A percentile compares a stretch with the other conserved stretches of the same genome.
Evolutionary conservation across 2,113 vertebrate genomes (phyloP).

Genomic region (Toxotes chatareus): DNA sequence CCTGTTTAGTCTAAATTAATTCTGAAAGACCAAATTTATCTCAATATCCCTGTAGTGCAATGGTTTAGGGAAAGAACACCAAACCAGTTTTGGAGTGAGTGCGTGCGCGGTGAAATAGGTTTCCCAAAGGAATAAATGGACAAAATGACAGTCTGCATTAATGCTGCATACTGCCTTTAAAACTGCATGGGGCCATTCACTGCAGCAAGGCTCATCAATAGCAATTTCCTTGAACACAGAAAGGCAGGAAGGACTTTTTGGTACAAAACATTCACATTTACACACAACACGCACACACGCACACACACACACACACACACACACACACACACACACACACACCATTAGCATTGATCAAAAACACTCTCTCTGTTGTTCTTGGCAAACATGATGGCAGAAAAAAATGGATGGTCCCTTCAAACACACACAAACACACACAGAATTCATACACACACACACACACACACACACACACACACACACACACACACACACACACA

Average conservation of each 20-base stretch:
- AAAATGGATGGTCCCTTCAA: slow-evolving; percentile 15
- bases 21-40: not conserved
- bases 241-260: slow-evolving; percentile 18
- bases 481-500: not conserved
- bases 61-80: not conserved
- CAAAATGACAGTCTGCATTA: slow-evolving; percentile 38
- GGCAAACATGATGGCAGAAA: slow-evolving; percentile 45
- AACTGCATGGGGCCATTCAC: not conserved
- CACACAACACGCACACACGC: not conserved
- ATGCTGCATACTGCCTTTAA: slow-evolving; percentile 25
- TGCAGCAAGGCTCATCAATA: slow-evolving; percentile 51
- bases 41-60: too few relatives aligned
- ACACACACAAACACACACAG: not conserved
- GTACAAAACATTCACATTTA: not conserved
- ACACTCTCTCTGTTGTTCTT: slow-evolving; percentile 39
- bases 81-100: not conserved
- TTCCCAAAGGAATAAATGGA: slow-evolving; percentile 10
- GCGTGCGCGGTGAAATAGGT: not conserved
- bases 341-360: slow-evolving; percentile 54
- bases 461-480: slow-evolving; percentile 10
- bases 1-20: not conserved
- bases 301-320: slow-evolving; percentile 15
- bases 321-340: not conserved
- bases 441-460: not conserved
- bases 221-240: slow-evolving; percentile 61